These are phyloP conservation scores for Perithous albicinctus DNA, from an alignment of 2,888 invertebrate species.

Conservation along the genomic window DNA sequence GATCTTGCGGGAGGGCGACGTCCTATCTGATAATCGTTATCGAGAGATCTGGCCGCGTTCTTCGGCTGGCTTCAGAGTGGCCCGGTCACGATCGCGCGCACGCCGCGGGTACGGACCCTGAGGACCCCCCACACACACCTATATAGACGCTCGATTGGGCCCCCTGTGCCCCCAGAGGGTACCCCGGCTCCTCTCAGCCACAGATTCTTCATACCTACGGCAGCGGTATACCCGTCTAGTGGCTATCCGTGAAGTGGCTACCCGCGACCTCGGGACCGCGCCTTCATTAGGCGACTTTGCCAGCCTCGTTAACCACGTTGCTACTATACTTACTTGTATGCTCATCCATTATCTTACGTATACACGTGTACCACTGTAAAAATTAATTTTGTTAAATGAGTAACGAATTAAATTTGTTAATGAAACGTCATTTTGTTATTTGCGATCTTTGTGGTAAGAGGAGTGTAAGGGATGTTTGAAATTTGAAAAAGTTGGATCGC, in stretches of 20 bases:
- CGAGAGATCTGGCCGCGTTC: constrained; percentile 83
- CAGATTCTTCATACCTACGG: constrained; percentile 37
- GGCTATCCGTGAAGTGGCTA: background rate
- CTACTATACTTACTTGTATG: constrained; percentile 42
- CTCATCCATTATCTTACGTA: constrained; percentile 10
- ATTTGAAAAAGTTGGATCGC: no score
- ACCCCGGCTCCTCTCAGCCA: constrained; percentile 30
- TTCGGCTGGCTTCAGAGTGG: constrained; percentile 72
- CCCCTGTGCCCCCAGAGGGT: constrained; percentile 49
- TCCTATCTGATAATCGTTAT: constrained; percentile 83
- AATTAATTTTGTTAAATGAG: no score
- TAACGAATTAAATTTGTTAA: no score
- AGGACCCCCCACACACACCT: constrained; percentile 70
- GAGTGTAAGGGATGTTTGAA: no score
- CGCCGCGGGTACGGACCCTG: constrained; percentile 65
- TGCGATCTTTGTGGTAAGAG: no score
- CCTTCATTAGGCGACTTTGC: constrained; percentile 84
- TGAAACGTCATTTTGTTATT: no score
- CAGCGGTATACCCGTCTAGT: constrained; percentile 10
- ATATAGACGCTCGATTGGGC: constrained; percentile 61
- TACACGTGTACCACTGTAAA: no score
- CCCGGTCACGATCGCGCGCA: constrained; percentile 83
- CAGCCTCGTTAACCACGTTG: constrained; percentile 81
- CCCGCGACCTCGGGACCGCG: constrained; percentile 70
- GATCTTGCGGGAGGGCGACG: constrained; percentile 82